phyloP scores from a whole-genome alignment of 35 echinoderm and acorn worm species.

The Diadema setosum region DNA sequence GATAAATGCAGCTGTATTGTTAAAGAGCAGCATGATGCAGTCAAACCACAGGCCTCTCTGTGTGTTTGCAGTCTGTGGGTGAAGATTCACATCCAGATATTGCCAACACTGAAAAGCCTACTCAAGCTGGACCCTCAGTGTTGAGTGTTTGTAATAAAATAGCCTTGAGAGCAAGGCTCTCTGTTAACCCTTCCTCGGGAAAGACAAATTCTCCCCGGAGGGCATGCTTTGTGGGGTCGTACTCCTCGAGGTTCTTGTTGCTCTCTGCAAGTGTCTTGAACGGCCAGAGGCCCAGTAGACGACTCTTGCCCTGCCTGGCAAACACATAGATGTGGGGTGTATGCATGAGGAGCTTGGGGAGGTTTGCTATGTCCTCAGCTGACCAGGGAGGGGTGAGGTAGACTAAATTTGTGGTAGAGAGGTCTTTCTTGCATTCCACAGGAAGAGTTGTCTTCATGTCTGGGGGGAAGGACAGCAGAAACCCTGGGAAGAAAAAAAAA shows the following conservation, averaged over 20 bases:
- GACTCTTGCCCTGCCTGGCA: slow-evolving; percentile 74
- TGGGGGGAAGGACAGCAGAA: not conserved
- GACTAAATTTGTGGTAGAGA: not conserved
- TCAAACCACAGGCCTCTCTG: no score
- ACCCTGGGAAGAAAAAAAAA: not conserved
- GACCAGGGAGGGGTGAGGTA: not conserved
- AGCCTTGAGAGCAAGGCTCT: not conserved
- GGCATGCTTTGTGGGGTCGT: slow-evolving; percentile 14
- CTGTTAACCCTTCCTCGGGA: not conserved
- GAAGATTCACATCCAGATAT: no score
- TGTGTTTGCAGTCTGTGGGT: no score
- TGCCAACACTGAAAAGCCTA: no score
- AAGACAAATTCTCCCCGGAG: not conserved
- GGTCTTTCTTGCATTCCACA: no score
- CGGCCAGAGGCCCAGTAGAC: slow-evolving; percentile 47
- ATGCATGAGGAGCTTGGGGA: not conserved
- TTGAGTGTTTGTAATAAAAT: no score
- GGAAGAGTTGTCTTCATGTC: not conserved
- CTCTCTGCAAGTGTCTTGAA: slow-evolving; percentile 37
- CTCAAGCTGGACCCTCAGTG: no score
- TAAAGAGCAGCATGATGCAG: no score
- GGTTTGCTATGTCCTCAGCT: not conserved
- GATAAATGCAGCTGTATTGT: no score
- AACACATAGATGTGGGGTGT: slow-evolving; percentile 25
- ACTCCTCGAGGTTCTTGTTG: slow-evolving; percentile 61